Evolutionary conservation across 1,140 invertebrate species (phyloP).

Genomic region (Heliconius congener): DNA sequence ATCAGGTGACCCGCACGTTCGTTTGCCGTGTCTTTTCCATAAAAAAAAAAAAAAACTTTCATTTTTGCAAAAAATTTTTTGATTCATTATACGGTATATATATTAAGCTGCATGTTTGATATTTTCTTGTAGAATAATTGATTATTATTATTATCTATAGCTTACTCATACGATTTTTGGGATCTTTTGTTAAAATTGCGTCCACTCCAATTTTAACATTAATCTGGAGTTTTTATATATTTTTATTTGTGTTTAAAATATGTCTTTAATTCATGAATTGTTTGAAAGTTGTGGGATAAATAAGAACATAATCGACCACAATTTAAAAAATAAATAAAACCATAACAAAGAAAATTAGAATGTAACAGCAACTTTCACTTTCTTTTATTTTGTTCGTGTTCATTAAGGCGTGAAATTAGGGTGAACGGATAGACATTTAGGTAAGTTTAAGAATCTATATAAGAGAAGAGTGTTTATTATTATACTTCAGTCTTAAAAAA

Average conservation of each 20-base stretch:
- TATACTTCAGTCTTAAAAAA: conserved; percentile 11
- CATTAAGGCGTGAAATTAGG: conserved; percentile 65
- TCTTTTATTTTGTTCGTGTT: conserved; percentile 52
- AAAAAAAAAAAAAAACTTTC: too few species aligned
- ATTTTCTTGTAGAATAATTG: too few species aligned
- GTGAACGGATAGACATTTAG: conserved; percentile 25
- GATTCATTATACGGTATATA: neutral
- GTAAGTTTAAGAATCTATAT: conserved; percentile 34
- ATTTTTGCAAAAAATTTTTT: neutral
- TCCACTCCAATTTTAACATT: too few species aligned
- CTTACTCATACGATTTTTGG: too few species aligned
- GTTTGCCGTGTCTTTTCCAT: too few species aligned
- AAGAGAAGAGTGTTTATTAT: conserved; percentile 22
- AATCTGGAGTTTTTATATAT: too few species aligned
- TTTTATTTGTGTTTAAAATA: too few species aligned
- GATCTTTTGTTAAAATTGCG: too few species aligned
- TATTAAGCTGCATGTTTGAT: neutral
- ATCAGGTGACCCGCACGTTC: too few species aligned
- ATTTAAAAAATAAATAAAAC: neutral
- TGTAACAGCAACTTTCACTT: conserved; percentile 64
- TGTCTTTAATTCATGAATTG: too few species aligned
- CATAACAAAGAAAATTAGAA: conserved; percentile 34
- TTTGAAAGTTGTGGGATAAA: too few species aligned
- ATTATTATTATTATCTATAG: too few species aligned
- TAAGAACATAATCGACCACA: neutral